Evolutionary conservation across 2,888 invertebrate genomes (phyloP).

Genomic region (Ditula angustiorana): DNA sequence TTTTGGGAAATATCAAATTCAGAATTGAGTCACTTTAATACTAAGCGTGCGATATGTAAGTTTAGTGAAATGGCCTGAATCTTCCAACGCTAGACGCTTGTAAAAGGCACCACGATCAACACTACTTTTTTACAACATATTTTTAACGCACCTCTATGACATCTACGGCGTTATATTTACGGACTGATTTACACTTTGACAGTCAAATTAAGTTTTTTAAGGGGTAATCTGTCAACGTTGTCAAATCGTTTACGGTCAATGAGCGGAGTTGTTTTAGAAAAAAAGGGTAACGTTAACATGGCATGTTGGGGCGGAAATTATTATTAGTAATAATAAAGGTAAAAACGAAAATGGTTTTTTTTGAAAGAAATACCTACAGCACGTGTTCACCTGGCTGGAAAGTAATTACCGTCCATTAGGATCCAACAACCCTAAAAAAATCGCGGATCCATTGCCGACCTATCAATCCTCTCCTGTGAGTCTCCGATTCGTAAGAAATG

Average conservation of each 20-base stretch:
- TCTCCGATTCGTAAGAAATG: no score
- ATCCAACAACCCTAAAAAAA: no score
- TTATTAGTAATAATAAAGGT: neutral
- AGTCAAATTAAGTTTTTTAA: constrained; percentile 39
- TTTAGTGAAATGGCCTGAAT: no score
- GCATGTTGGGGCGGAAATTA: constrained; percentile 22
- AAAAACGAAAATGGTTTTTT: no score
- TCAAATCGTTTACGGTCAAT: constrained; percentile 38
- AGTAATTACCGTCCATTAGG: no score
- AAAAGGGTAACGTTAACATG: constrained; percentile 17
- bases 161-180: constrained; percentile 36
- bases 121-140: constrained; percentile 10
- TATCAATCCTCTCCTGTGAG: no score
- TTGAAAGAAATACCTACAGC: no score
- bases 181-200: constrained; percentile 38
- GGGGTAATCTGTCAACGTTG: constrained; percentile 39
- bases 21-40: no score
- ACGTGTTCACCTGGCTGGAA: no score
- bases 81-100: constrained; percentile 13
- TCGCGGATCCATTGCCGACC: no score
- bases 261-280: constrained; percentile 15
- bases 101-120: neutral
- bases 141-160: constrained; percentile 31
- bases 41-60: no score
- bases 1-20: no score